A percentile compares a stretch with the other conserved stretches of the same genome.
These are phyloP conservation scores for Sterrhoptilus dennistouni DNA, from an alignment of 2,113 vertebrate species.

Conservation along the genomic window DNA sequence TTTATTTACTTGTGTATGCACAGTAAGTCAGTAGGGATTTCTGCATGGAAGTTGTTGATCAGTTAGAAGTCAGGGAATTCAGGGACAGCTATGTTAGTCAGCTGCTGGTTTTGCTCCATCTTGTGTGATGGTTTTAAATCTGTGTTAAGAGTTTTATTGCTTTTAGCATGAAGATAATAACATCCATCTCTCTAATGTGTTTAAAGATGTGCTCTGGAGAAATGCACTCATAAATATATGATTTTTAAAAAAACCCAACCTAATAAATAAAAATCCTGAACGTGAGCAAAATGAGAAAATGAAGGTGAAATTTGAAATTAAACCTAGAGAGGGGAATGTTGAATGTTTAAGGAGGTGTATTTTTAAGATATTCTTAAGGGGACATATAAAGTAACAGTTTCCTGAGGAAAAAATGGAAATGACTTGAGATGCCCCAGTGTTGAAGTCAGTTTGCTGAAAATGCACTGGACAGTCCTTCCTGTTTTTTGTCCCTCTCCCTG, in stretches of 20 bases:
- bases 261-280: neutral
- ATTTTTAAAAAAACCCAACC: accelerated
- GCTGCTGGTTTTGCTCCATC: neutral
- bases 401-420: neutral
- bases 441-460: neutral
- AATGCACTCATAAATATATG: neutral
- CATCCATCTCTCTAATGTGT: neutral
- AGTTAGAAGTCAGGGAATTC: neutral
- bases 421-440: neutral
- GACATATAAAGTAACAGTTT: neutral
- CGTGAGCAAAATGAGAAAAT: neutral
- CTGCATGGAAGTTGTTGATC: neutral
- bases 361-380: neutral
- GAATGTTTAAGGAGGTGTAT: neutral
- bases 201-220: neutral
- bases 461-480: neutral
- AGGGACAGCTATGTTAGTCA: neutral
- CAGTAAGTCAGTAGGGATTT: neutral
- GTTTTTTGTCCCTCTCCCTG: neutral
- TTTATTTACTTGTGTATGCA: neutral
- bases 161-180: neutral
- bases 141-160: neutral
- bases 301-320: neutral
- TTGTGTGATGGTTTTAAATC: neutral
- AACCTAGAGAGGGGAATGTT: neutral